Conservation (phyloP, 2,113 vertebrate genomes). For the Penelope pileata region DNA sequence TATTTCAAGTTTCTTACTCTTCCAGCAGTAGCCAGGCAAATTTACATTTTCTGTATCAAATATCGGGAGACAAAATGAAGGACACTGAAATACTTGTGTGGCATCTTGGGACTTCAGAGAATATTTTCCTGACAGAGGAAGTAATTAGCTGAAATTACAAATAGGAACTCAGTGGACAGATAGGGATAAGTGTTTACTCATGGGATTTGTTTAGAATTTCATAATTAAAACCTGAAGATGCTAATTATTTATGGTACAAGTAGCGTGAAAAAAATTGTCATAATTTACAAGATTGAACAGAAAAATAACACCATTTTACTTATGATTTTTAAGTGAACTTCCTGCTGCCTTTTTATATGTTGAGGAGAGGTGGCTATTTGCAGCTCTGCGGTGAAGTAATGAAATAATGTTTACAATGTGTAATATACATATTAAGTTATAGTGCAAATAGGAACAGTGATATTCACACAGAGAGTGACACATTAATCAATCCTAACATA, state of each 20-base stretch:
- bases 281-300: background rate
- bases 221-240: constrained; percentile 57
- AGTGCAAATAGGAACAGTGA: background rate
- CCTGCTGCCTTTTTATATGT: background rate
- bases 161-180: constrained; percentile 37
- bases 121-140: constrained; percentile 63
- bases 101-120: constrained; percentile 21
- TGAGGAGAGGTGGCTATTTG: background rate
- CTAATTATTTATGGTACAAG: constrained; percentile 25
- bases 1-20: constrained; percentile 51
- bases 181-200: constrained; percentile 2
- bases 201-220: constrained; percentile 13
- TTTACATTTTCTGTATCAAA: constrained; percentile 1
- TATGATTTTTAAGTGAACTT: background rate
- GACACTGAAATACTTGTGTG: background rate
- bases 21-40: constrained; percentile 40
- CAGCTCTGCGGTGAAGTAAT: background rate
- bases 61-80: background rate
- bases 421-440: background rate
- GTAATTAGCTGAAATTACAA: constrained; percentile 67
- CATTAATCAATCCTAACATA: background rate
- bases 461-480: background rate
- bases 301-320: background rate
- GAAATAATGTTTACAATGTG: background rate
- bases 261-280: background rate